phyloP scores from a whole-genome alignment of 2,113 vertebrate species.

The Mustela nigripes region DNA sequence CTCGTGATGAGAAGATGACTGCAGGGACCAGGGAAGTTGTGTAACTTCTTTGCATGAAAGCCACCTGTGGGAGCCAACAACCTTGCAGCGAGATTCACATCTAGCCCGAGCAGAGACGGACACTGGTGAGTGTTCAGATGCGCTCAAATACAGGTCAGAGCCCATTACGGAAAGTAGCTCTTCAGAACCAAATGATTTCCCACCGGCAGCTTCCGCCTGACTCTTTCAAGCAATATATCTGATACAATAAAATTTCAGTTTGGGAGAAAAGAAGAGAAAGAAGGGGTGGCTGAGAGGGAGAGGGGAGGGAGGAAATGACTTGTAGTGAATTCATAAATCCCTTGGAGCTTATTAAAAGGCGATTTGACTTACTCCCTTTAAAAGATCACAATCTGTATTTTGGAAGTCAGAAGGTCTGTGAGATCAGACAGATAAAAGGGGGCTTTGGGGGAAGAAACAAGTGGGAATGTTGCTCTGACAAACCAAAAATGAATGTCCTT shows the following conservation, averaged over 20 bases:
- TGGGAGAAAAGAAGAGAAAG: slow-evolving; percentile 56
- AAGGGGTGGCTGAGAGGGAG: neutral
- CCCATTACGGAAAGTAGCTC: neutral
- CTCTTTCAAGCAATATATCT: slow-evolving; percentile 53
- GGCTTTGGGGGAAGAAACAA: neutral
- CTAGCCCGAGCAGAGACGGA: neutral
- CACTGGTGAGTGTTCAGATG: neutral
- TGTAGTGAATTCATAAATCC: slow-evolving; percentile 37
- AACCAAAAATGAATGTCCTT: neutral
- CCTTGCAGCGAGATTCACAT: neutral
- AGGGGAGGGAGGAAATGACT: neutral
- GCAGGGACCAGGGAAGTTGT: neutral
- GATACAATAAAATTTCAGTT: slow-evolving; percentile 45
- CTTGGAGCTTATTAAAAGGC: slow-evolving; percentile 49
- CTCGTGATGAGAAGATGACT: neutral
- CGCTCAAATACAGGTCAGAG: neutral
- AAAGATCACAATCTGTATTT: slow-evolving; percentile 51
- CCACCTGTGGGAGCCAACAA: neutral
- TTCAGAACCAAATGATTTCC: slow-evolving; percentile 58
- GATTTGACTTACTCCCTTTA: slow-evolving; percentile 32
- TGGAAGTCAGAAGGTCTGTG: slow-evolving; percentile 46
- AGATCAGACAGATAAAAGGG: slow-evolving; percentile 4
- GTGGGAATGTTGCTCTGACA: neutral
- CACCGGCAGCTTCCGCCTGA: neutral
- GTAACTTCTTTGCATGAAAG: neutral